phyloP scores from a whole-genome alignment of 2,113 vertebrate species.

The Perca fluviatilis region DNA sequence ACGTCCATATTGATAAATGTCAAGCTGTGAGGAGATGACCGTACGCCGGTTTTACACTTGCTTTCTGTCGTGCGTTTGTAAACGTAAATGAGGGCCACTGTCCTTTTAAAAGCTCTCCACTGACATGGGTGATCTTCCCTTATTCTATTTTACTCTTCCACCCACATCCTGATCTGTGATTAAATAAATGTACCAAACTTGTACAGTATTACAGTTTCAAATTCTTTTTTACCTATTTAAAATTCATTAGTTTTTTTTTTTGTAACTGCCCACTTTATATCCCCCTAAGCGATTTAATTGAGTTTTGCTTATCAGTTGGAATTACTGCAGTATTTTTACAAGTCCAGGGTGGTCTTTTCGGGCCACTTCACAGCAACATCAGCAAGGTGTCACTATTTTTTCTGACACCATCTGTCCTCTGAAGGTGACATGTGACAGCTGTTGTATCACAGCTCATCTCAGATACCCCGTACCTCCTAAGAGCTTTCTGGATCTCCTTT shows the following conservation, averaged over 20 bases:
- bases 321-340: constrained; percentile 15
- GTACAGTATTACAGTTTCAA: not conserved
- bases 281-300: not conserved
- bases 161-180: not conserved
- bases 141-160: not conserved
- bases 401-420: constrained; percentile 42
- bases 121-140: not conserved
- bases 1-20: too few relatives aligned
- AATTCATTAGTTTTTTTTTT: not conserved
- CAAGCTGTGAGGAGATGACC: too few relatives aligned
- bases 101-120: not conserved
- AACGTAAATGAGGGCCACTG: too few relatives aligned
- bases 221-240: not conserved
- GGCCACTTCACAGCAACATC: constrained; percentile 53
- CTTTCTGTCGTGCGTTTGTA: too few relatives aligned
- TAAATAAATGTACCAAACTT: not conserved
- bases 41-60: too few relatives aligned
- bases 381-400: constrained; percentile 31
- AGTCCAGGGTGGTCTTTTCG: constrained; percentile 37
- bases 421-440: constrained; percentile 66
- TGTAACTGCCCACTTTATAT: not conserved
- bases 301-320: not conserved
- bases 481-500: constrained; percentile 35
- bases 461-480: too few relatives aligned
- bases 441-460: constrained; percentile 52